Conservation (phyloP, 2,797 vertebrate genomes). For the Liasis olivaceus region DNA sequence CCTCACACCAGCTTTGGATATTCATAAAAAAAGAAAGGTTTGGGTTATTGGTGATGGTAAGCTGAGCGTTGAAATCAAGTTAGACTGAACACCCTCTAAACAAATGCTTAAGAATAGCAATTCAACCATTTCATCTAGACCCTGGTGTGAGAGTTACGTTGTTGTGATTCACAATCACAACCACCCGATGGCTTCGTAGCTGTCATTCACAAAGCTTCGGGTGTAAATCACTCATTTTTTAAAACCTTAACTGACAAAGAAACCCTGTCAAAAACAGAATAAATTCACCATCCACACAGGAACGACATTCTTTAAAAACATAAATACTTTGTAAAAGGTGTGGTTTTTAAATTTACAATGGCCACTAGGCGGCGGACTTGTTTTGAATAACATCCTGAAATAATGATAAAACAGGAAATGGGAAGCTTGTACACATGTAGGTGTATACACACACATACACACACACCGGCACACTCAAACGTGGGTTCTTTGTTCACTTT, state of each 20-base stretch:
- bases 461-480: not conserved
- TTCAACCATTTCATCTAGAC: not conserved
- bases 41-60: not conserved
- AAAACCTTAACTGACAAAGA: not conserved
- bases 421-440: not conserved
- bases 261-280: not conserved
- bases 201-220: not conserved
- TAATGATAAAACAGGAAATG: not conserved
- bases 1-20: too few species aligned
- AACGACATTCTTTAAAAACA: not conserved
- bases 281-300: not conserved
- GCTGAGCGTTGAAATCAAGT: not conserved
- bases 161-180: not conserved
- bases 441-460: not conserved
- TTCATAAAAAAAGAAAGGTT: too few species aligned
- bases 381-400: not conserved
- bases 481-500: not conserved
- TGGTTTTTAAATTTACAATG: not conserved
- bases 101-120: not conserved
- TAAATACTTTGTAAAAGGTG: not conserved
- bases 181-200: not conserved
- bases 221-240: not conserved
- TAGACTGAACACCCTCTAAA: not conserved
- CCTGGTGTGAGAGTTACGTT: not conserved
- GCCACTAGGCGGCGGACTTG: not conserved